Percentiles rank a stretch among this genome's conserved stretches.
These are phyloP conservation scores for Spilogale gracilis DNA, from an alignment of 2,113 vertebrate species.

Conservation along the genomic window DNA sequence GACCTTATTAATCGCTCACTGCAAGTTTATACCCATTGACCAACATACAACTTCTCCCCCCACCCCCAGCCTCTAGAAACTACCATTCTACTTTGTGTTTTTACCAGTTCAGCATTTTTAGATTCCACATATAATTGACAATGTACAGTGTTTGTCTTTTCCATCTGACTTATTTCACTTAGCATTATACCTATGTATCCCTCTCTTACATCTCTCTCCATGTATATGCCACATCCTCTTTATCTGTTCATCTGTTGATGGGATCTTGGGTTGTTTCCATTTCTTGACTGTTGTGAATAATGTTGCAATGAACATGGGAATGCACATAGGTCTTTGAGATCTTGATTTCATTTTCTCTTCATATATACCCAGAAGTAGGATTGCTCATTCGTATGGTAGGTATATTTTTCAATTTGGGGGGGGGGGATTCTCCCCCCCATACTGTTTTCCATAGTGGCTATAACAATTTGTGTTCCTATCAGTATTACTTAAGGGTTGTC, in stretches of 20 bases:
- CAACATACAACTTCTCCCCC: background rate
- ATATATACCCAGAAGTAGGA: background rate
- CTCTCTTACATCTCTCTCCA: background rate
- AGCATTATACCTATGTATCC: background rate
- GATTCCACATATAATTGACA: background rate
- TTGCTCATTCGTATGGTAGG: background rate
- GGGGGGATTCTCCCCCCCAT: background rate
- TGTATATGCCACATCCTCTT: background rate
- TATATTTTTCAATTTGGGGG: background rate
- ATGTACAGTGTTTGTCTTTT: background rate
- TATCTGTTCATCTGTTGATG: background rate
- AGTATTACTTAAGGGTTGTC: background rate
- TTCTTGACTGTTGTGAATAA: background rate
- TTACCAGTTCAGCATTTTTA: background rate
- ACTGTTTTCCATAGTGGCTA: background rate
- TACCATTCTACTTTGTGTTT: background rate
- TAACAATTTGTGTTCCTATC: background rate
- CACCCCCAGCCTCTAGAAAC: background rate
- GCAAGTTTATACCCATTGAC: background rate
- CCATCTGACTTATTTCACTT: slow-evolving; percentile 5
- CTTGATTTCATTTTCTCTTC: background rate
- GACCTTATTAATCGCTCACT: background rate
- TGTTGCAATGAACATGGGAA: background rate
- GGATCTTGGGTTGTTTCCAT: background rate
- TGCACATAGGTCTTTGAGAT: background rate